These are phyloP conservation scores for Drosophila parvula DNA, from an alignment of 1,140 invertebrate genomes.

Conservation along the genomic window DNA sequence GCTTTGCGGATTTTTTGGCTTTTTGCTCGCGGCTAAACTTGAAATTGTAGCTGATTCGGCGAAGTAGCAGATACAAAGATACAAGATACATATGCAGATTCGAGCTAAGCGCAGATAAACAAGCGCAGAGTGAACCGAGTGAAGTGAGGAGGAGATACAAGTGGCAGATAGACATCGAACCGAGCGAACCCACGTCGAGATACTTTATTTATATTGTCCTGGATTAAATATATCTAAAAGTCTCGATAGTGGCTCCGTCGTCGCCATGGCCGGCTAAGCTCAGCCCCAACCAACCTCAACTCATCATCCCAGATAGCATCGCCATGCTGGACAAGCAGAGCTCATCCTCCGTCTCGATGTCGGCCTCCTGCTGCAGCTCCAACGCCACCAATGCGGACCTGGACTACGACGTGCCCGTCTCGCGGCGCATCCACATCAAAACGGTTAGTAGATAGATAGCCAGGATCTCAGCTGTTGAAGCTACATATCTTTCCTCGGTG, in stretches of 20 bases:
- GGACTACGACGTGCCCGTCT: conserved; percentile 79
- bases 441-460: conserved; percentile 66
- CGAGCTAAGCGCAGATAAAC: conserved; percentile 31
- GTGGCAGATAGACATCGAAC: conserved; percentile 42
- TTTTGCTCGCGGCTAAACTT: conserved; percentile 69
- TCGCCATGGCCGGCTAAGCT: conserved; percentile 17
- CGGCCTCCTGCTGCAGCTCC: conserved; percentile 71
- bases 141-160: conserved; percentile 11
- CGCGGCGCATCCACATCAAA: conserved; percentile 75
- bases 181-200: conserved; percentile 56
- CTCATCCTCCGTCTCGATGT: conserved; percentile 54
- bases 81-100: conserved; percentile 62
- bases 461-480: conserved; percentile 25
- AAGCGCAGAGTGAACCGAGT: conserved; percentile 10
- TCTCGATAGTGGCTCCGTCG: conserved; percentile 43
- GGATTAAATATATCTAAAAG: conserved; percentile 82
- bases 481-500: conserved; percentile 23
- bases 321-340: conserved; percentile 72
- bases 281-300: not conserved
- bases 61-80: conserved; percentile 50
- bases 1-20: conserved; percentile 23
- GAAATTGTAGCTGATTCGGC: conserved; percentile 82
- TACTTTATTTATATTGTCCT: conserved; percentile 83
- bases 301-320: conserved; percentile 10
- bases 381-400: conserved; percentile 68